phyloP scores from a whole-genome alignment of 2,797 vertebrate genomes.

The Sebastes diploproa region DNA sequence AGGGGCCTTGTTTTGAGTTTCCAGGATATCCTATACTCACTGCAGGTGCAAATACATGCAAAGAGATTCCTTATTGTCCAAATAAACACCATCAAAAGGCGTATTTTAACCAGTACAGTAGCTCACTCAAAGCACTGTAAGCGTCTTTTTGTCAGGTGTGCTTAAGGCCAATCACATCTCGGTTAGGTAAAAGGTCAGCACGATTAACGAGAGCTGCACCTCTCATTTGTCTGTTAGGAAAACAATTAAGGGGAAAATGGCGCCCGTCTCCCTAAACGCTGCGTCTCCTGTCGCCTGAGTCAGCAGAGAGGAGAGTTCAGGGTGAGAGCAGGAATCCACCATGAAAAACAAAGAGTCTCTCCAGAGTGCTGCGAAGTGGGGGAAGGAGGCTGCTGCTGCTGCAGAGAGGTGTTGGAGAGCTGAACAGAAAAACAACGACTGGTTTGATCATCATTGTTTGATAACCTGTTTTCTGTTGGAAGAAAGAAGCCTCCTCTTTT shows the following conservation, averaged over 20 bases:
- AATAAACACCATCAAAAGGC: constrained; percentile 48
- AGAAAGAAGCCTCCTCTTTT: not conserved
- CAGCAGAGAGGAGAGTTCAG: constrained; percentile 50
- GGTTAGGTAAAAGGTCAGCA: constrained; percentile 34
- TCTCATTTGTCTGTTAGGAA: constrained; percentile 59
- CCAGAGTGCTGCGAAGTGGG: constrained; percentile 12
- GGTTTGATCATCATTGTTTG: not conserved
- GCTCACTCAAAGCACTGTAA: not conserved
- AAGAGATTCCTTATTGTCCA: constrained; percentile 24
- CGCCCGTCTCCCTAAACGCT: constrained; percentile 30
- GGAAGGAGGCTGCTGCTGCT: constrained; percentile 13
- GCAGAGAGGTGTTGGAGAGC: constrained; percentile 15
- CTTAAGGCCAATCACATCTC: not conserved
- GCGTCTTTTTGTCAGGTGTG: not conserved
- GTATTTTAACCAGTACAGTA: not conserved
- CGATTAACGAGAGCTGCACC: constrained; percentile 37
- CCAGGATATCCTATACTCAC: constrained; percentile 76
- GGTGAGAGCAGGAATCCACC: not conserved
- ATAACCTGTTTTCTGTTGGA: not conserved
- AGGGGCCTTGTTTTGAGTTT: constrained; percentile 78
- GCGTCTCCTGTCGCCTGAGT: constrained; percentile 54
- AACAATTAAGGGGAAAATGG: constrained; percentile 69
- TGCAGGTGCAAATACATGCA: constrained; percentile 74
- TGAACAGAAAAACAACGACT: not conserved
- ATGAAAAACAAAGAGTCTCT: constrained; percentile 43